A percentile compares a stretch with the other conserved stretches of the same genome.
phyloP scores from a whole-genome alignment of 2,113 vertebrate species.

The Petrocephalus microphthalmus region DNA sequence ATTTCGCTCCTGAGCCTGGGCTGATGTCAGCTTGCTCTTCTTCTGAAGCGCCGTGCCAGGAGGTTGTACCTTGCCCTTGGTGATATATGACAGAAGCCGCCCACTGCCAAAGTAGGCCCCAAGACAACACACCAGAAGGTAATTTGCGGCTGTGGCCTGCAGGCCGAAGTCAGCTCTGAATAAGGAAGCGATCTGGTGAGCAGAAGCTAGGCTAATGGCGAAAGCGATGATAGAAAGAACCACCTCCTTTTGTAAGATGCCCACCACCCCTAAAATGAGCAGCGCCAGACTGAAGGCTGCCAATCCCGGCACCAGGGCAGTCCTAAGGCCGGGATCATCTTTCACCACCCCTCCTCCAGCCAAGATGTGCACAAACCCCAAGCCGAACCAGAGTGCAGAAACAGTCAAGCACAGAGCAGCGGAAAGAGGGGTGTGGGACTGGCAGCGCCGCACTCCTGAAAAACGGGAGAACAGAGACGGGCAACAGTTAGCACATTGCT shows the following conservation, averaged over 20 bases:
- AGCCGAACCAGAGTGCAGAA: slow-evolving; percentile 69
- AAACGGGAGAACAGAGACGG: not conserved
- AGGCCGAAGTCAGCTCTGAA: slow-evolving; percentile 53
- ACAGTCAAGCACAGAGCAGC: slow-evolving; percentile 66
- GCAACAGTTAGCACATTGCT: not conserved
- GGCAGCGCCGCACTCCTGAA: slow-evolving; percentile 60
- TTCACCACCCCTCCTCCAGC: slow-evolving; percentile 45
- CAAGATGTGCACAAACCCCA: slow-evolving; percentile 67
- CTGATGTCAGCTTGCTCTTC: not conserved
- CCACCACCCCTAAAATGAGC: slow-evolving; percentile 56
- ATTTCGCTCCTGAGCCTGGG: slow-evolving; percentile 17
- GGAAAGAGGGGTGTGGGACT: slow-evolving; percentile 53
- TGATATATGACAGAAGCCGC: slow-evolving; percentile 56
- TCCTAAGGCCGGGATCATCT: slow-evolving; percentile 28
- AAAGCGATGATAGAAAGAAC: slow-evolving; percentile 56
- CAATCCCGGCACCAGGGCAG: slow-evolving; percentile 68
- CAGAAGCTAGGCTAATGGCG: slow-evolving; percentile 61
- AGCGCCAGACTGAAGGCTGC: slow-evolving; percentile 62
- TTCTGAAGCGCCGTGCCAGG: slow-evolving; percentile 50
- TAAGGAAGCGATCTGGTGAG: slow-evolving; percentile 66
- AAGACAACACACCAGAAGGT: slow-evolving; percentile 63
- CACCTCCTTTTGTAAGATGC: slow-evolving; percentile 51
- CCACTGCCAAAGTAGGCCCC: slow-evolving; percentile 68
- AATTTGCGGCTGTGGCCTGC: slow-evolving; percentile 67
- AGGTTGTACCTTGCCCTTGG: slow-evolving; percentile 45